Evolutionary conservation across 2,797 vertebrate genomes (phyloP), one percentile per base, ranked within the genome.

Genomic region (Spondyliosoma cantharus): DNA sequence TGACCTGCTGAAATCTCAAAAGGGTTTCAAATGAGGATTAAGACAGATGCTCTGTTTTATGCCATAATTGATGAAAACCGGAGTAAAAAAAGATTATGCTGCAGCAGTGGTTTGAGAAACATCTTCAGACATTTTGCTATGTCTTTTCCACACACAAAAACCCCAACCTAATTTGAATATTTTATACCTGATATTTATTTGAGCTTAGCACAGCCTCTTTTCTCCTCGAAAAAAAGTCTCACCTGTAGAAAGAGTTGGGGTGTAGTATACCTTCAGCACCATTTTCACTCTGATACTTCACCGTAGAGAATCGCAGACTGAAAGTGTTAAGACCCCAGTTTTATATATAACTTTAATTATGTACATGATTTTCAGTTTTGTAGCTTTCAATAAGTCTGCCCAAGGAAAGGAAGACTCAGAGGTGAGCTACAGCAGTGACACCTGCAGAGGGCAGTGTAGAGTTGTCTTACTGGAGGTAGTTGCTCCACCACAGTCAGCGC

Each of bases 401-500:
- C 7, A 5, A 59, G 27, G 17, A n/a, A 4, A 73, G 14, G 19
- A 73, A 4, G 15, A 16, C 16, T 49, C 13, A 0, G 22, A 70
- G 59, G 17, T 6, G 49, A 49, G 15, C 4, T 27, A 52, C 37
- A 45, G 27, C 50, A 57, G 53, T 49, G 27, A 43, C 37, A 20
- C 71, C 81, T 32, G 32, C 25, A 68, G 81, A n/a, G 45, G 67
- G 76, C 62, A 57, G 50, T 25, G 3, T 19, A 37, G n/a, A 58
- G 57, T 24, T 3, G 14, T 19, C 5, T 24, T 4, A 19, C 48
- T 9, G 25, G 2, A 9, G 19, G 0, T 1, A 5, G 19, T 7
- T 32, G 3, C 13, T 25, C 24, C 12, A 45, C 9, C 3, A 29
- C 20, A 25, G 42, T 25, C 22, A 27, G 42, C 7, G 7, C 37